Percentiles rank a stretch among this genome's conserved stretches.
phyloP scores from a whole-genome alignment of 2,113 vertebrate species.

The Nycticryphes semicollaris region DNA sequence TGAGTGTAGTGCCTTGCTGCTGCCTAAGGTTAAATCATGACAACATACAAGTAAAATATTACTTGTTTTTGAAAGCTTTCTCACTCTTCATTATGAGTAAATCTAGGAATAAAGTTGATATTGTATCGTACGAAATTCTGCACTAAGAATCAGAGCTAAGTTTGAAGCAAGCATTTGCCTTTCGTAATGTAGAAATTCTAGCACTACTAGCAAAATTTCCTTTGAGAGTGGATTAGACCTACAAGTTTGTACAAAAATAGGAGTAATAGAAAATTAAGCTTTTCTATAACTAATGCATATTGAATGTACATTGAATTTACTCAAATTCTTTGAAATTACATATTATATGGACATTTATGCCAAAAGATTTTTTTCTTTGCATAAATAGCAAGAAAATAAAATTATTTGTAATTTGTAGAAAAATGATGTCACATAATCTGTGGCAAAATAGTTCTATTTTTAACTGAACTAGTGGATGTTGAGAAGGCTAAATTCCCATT shows the following conservation, averaged over 20 bases:
- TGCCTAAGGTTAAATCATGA: background rate
- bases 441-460: conserved; percentile 6
- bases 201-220: background rate
- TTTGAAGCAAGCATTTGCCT: background rate
- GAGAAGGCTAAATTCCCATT: background rate
- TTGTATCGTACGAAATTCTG: background rate
- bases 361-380: background rate
- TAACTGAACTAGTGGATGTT: background rate
- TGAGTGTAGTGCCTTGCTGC: background rate
- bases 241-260: background rate
- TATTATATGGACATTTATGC: background rate
- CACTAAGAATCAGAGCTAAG: background rate
- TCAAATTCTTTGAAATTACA: conserved; percentile 20
- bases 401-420: conserved; percentile 3
- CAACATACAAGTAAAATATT: background rate
- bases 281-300: conserved; percentile 5
- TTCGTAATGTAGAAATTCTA: background rate
- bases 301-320: background rate
- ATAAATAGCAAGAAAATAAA: background rate
- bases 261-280: background rate
- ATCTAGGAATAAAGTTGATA: background rate
- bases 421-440: background rate
- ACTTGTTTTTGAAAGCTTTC: background rate
- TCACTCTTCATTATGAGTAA: background rate
- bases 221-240: background rate